These are phyloP conservation scores for Knipowitschia caucasica DNA, from an alignment of 2,797 vertebrate genomes.

Conservation along the genomic window DNA sequence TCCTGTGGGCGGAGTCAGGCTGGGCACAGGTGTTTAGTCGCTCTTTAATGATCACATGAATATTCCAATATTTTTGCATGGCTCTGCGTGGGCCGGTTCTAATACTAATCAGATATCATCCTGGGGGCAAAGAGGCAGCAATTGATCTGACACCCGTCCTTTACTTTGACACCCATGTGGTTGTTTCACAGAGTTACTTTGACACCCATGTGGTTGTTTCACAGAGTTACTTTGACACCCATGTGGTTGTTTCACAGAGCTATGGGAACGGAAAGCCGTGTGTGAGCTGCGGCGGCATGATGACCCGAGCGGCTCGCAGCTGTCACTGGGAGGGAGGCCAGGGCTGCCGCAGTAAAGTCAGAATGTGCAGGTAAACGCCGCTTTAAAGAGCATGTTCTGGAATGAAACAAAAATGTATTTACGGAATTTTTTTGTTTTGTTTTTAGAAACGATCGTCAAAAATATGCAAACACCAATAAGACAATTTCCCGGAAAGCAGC, in stretches of 20 bases:
- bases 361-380: constrained; percentile 75
- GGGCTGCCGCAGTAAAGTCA: constrained; percentile 79
- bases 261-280: constrained; percentile 78
- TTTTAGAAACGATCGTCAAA: constrained; percentile 80
- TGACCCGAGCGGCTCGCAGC: constrained; percentile 70
- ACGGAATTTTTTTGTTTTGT: constrained; percentile 14
- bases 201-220: no score
- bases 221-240: no score
- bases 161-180: no score
- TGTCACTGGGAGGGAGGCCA: constrained; percentile 83
- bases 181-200: no score
- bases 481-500: constrained; percentile 73
- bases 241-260: constrained; percentile 56
- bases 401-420: background rate
- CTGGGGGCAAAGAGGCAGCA: no score
- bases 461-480: constrained; percentile 75
- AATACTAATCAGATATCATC: no score
- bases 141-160: no score
- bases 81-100: no score
- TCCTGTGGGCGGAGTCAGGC: no score
- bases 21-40: no score
- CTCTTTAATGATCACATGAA: no score
- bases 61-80: no score
- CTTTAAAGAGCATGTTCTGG: background rate
- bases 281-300: constrained; percentile 74